These are phyloP conservation scores for Rosalia funebris DNA, from an alignment of 2,888 invertebrate genomes.

Conservation along the genomic window DNA sequence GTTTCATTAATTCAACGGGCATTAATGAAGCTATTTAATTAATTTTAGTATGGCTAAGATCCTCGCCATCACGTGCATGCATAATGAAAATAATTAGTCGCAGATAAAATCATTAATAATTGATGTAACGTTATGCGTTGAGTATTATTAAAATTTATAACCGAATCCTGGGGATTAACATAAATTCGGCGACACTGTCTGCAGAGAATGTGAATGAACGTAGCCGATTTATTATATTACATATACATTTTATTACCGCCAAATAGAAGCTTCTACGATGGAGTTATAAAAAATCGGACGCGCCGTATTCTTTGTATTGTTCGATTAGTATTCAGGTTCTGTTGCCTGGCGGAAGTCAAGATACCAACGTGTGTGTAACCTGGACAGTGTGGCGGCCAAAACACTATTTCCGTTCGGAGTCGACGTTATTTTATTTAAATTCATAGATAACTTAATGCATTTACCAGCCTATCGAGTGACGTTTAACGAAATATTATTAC, in stretches of 20 bases:
- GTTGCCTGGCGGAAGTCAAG: constrained; percentile 57
- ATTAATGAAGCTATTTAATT: neutral
- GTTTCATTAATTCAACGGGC: too few relatives aligned
- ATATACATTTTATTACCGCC: constrained; percentile 22
- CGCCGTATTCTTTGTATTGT: constrained; percentile 25
- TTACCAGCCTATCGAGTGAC: constrained; percentile 16
- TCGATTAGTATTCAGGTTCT: constrained; percentile 56
- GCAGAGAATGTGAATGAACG: constrained; percentile 12
- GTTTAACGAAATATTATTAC: constrained; percentile 10
- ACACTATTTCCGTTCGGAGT: constrained; percentile 41
- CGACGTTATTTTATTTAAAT: constrained; percentile 21
- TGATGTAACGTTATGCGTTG: constrained; percentile 16
- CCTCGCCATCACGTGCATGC: neutral
- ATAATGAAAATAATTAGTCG: constrained; percentile 19
- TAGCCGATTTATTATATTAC: constrained; percentile 1
- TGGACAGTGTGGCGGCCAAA: constrained; percentile 58
- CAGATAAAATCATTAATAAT: constrained; percentile 20
- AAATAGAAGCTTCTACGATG: constrained; percentile 23
- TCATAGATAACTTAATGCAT: constrained; percentile 16
- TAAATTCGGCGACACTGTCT: constrained; percentile 17
- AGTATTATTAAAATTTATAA: constrained; percentile 23
- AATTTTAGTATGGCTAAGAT: constrained; percentile 6
- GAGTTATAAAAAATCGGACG: constrained; percentile 38
- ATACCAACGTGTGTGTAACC: constrained; percentile 58
- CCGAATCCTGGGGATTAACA: constrained; percentile 18